phyloP scores from a whole-genome alignment of 2,113 vertebrate species.

The Lonchura striata region DNA sequence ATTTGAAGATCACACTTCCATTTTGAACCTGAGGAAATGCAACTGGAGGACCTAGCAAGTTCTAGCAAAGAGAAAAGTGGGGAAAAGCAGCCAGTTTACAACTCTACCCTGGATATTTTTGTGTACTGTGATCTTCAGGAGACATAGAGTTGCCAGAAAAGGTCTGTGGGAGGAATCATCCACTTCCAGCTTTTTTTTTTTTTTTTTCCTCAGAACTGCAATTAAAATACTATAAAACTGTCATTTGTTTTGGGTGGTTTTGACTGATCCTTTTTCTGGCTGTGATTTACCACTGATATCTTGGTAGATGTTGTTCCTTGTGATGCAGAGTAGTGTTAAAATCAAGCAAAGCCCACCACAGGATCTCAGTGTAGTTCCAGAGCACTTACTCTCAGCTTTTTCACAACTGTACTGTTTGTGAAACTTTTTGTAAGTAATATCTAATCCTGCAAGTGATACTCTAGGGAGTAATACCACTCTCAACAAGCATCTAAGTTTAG shows the following conservation, averaged over 20 bases:
- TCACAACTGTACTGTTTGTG: neutral
- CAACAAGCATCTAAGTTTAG: conserved; percentile 21
- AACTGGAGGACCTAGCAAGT: fast-evolving
- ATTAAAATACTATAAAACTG: neutral
- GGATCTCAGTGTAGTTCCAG: neutral
- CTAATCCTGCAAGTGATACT: neutral
- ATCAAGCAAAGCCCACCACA: neutral
- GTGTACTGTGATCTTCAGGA: neutral
- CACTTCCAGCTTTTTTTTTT: neutral
- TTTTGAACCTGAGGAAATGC: neutral
- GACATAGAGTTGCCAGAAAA: neutral
- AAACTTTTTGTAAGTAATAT: neutral
- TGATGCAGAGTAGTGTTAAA: neutral
- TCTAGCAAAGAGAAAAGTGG: neutral
- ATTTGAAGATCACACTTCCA: neutral
- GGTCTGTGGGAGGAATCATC: neutral
- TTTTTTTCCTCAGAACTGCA: neutral
- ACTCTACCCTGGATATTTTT: neutral
- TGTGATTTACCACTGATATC: neutral
- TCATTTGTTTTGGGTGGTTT: neutral
- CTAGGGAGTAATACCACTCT: neutral
- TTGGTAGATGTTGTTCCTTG: neutral
- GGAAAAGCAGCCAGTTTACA: neutral
- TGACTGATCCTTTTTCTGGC: neutral
- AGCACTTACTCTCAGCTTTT: neutral